A percentile compares a stretch with the other conserved stretches of the same genome.
These are phyloP conservation scores for Acanthochromis polyacanthus DNA, from an alignment of 2,113 vertebrate genomes.

Conservation along the genomic window DNA sequence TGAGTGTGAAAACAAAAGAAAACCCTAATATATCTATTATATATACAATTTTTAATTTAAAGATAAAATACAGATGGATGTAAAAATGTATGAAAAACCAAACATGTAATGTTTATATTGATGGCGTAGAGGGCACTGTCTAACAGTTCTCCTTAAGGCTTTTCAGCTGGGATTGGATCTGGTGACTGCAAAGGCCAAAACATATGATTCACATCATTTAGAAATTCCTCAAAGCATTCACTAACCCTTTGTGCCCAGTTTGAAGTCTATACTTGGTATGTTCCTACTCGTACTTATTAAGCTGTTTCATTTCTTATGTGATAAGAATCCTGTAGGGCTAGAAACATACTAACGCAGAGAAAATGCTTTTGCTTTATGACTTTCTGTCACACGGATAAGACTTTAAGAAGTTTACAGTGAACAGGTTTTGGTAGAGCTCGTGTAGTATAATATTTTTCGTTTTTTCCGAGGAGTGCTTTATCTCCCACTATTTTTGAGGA, in stretches of 20 bases:
- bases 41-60: neutral
- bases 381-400: slow-evolving; percentile 9
- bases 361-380: slow-evolving; percentile 1
- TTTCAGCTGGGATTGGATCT: neutral
- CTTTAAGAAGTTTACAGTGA: slow-evolving; percentile 35
- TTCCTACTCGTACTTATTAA: neutral
- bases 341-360: neutral
- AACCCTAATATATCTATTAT: neutral
- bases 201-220: neutral
- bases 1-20: too few species aligned
- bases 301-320: neutral
- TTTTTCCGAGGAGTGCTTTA: slow-evolving; percentile 40
- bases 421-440: slow-evolving; percentile 11
- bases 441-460: neutral
- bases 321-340: neutral
- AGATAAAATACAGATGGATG: neutral
- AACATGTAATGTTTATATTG: neutral
- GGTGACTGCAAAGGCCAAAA: neutral
- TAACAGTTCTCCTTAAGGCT: too few species aligned
- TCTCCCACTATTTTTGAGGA: slow-evolving; percentile 53
- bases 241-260: neutral
- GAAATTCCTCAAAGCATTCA: neutral
- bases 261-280: neutral
- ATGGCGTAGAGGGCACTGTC: neutral
- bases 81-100: neutral